Percentiles rank a stretch among this genome's conserved stretches.
Conservation (phyloP, 2,888 invertebrate genomes). For the Polymixis lichenea region DNA sequence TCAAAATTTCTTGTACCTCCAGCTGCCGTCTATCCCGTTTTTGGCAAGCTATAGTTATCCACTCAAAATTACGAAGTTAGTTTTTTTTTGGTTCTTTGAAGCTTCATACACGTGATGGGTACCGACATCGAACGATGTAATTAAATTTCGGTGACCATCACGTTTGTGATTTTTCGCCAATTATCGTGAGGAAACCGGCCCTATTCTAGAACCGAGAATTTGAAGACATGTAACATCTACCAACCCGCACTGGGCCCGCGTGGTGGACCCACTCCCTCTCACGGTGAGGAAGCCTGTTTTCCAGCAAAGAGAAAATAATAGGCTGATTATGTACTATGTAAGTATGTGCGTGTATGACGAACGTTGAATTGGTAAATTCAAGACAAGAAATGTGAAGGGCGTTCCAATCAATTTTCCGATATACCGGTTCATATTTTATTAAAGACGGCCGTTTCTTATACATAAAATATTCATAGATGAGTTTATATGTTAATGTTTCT, state of each 20-base stretch:
- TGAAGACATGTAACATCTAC: no score
- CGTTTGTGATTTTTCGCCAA: no score
- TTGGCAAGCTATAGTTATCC: background rate
- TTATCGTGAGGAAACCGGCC: no score
- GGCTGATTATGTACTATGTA: background rate
- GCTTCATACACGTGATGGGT: background rate
- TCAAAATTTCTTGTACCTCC: background rate
- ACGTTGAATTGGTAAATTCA: slow-evolving; percentile 8
- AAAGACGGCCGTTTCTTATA: slow-evolving; percentile 8
- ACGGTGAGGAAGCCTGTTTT: background rate
- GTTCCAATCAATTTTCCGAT: slow-evolving; percentile 48
- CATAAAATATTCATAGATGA: slow-evolving; percentile 23
- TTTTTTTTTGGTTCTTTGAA: background rate
- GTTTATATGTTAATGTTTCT: slow-evolving; percentile 27
- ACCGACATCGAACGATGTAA: background rate
- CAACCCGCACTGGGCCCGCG: no score
- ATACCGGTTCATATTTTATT: slow-evolving; percentile 50
- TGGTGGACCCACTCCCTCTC: no score
- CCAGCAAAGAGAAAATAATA: background rate
- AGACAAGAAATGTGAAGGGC: slow-evolving; percentile 41
- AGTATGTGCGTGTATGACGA: background rate
- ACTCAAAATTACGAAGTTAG: background rate
- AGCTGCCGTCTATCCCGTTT: background rate
- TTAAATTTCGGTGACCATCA: no score
- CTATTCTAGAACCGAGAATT: no score